These are phyloP conservation scores for Morone saxatilis DNA, from an alignment of 2,113 vertebrate species.

Conservation along the genomic window DNA sequence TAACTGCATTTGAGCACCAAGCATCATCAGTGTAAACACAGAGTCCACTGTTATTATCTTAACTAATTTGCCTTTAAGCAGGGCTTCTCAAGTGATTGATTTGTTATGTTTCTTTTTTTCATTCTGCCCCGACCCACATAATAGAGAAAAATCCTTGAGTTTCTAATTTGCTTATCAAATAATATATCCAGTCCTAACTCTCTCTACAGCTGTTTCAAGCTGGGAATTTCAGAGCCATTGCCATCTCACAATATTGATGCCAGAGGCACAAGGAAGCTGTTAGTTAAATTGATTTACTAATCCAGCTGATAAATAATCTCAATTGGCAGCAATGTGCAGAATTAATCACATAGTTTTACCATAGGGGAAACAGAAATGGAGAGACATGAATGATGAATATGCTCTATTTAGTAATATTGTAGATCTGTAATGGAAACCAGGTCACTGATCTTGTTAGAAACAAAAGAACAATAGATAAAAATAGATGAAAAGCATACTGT, in stretches of 20 bases:
- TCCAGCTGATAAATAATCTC: neutral
- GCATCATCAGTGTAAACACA: too few species aligned
- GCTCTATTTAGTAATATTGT: constrained; percentile 18
- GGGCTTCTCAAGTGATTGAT: neutral
- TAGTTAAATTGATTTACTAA: constrained; percentile 18
- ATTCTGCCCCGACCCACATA: neutral
- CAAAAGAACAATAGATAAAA: constrained; percentile 29
- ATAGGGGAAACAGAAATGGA: neutral
- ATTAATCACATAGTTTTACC: neutral
- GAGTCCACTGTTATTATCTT: neutral
- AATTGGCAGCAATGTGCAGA: constrained; percentile 21
- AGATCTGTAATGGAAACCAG: constrained; percentile 13
- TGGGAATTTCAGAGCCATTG: neutral
- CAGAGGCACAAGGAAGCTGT: neutral
- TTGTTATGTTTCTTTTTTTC: neutral
- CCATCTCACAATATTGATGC: neutral
- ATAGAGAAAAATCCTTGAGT: neutral
- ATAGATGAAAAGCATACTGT: constrained; percentile 10
- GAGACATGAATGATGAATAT: neutral
- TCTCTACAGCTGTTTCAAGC: neutral
- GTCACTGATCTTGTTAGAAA: constrained; percentile 15
- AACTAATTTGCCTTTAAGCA: neutral
- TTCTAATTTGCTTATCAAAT: constrained; percentile 7
- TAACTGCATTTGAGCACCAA: too few species aligned
- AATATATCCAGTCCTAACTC: neutral